Conservation (phyloP, 2,113 vertebrate species). For the Atlantisia rogersi region DNA sequence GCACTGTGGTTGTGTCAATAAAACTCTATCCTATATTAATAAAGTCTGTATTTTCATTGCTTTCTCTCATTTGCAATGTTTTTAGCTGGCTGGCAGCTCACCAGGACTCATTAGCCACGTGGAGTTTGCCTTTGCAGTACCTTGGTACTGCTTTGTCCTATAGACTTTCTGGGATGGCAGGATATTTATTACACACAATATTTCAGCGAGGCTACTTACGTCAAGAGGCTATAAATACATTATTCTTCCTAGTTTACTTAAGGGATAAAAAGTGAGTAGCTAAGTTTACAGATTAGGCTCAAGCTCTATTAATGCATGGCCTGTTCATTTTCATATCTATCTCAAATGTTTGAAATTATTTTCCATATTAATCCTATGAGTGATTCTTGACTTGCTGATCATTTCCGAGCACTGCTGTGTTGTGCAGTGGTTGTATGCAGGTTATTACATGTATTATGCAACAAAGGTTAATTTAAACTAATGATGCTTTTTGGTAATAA, state of each 20-base stretch:
- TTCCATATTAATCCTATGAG: constrained; percentile 22
- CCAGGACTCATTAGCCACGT: constrained; percentile 27
- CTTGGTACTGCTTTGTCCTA: not conserved
- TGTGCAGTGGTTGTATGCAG: not conserved
- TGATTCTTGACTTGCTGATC: constrained; percentile 8
- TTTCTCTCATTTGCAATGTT: constrained; percentile 62
- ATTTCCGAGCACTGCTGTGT: not conserved
- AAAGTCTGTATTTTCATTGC: constrained; percentile 36
- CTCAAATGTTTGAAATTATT: constrained; percentile 48
- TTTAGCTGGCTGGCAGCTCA: constrained; percentile 62
- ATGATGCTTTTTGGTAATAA: not conserved
- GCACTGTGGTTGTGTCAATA: constrained; percentile 25
- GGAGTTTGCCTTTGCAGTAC: not conserved
- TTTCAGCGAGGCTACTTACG: constrained; percentile 35
- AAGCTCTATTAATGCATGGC: constrained; percentile 15
- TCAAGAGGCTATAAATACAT: constrained; percentile 37
- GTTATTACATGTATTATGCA: not conserved
- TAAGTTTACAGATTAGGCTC: constrained; percentile 44
- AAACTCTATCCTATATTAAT: constrained; percentile 30
- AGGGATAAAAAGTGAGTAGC: constrained; percentile 58
- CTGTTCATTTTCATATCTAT: constrained; percentile 51
- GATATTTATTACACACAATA: constrained; percentile 40
- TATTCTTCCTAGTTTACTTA: constrained; percentile 39
- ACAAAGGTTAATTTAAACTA: not conserved
- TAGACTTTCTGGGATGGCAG: not conserved